Conservation (phyloP, 2,113 vertebrate genomes). For the Sturnira hondurensis region DNA sequence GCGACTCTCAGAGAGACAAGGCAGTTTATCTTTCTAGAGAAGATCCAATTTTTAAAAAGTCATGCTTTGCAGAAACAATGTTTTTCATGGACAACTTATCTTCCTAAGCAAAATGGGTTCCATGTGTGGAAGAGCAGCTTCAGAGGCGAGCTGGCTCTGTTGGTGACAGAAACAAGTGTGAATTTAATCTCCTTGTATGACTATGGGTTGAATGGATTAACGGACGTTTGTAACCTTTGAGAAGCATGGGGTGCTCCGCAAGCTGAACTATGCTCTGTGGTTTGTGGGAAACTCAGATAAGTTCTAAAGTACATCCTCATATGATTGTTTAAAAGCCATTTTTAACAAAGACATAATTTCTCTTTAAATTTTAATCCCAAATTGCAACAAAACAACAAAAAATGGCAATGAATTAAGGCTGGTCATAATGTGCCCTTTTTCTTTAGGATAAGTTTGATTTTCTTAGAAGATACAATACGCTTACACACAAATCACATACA, state of each 20-base stretch:
- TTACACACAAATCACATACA: slow-evolving; percentile 60
- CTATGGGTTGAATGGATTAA: background rate
- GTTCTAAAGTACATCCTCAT: background rate
- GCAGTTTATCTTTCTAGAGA: background rate
- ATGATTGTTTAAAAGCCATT: slow-evolving; percentile 15
- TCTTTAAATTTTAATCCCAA: slow-evolving; percentile 45
- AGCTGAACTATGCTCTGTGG: background rate
- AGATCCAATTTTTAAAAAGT: background rate
- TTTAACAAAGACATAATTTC: slow-evolving; percentile 15
- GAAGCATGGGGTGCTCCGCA: background rate
- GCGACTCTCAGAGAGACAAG: background rate
- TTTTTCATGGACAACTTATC: background rate
- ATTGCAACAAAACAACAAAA: slow-evolving; percentile 66
- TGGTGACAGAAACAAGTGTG: background rate
- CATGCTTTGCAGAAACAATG: background rate
- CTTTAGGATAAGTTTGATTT: slow-evolving; percentile 83
- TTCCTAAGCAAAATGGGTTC: background rate
- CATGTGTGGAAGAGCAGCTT: background rate
- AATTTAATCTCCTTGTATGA: background rate
- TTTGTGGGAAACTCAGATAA: background rate
- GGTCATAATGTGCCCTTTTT: slow-evolving; percentile 81
- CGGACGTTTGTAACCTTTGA: background rate
- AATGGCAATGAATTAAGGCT: slow-evolving; percentile 75
- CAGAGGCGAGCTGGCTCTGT: background rate
- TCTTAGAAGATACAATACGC: slow-evolving; percentile 69